Evolutionary conservation across 2,113 vertebrate species (phyloP), one percentile per base, ranked within the genome.

Genomic region (Orcinus orca): DNA sequence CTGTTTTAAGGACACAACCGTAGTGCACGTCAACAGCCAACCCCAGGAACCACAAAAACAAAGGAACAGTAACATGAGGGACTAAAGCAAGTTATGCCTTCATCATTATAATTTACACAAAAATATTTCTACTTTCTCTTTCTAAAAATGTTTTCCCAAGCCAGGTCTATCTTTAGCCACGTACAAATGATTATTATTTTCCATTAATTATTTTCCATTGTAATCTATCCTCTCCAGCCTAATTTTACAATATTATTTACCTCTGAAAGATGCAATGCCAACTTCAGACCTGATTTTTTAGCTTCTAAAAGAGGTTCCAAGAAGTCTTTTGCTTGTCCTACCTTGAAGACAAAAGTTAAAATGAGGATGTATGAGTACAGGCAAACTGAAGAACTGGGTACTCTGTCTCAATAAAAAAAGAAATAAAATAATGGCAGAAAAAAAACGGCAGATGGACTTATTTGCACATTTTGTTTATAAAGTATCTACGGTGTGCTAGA

Each of bases 181-280:
- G 90, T 93, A 85, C 80, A 98, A 97, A 96, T 0, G 0, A 74
- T 79, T 60, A 26, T 44, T 84, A 84, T 90, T 92, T 95, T 94
- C 41, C 85, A 38, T 74, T 95, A 55, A 36, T 55, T 21, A n/a
- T 92, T 93, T 94, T 95, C 38, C 88, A 55, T 77, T 93, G 62
- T 50, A 88, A 31, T 2, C 88, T 38, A 38, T 38, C 76, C 89
- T 97, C 58, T 96, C 9, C 4, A 80, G 79, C 74, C 53, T 20
- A 88, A 97, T 70, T 89, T 77, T 76, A 95, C 25, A 81, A 33
- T 84, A 88, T 63, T 85, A n/a, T 21, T 96, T 99, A 99, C 99
- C 99, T 99, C 99, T 93, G 99, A 99, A 93, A 99, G 99, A 97
- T 99, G 99, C 95, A 99, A 96, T 0, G 99, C 99, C 97, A 99